Conservation (phyloP, 2,888 invertebrate genomes). For the Rhogogaster chlorosoma region DNA sequence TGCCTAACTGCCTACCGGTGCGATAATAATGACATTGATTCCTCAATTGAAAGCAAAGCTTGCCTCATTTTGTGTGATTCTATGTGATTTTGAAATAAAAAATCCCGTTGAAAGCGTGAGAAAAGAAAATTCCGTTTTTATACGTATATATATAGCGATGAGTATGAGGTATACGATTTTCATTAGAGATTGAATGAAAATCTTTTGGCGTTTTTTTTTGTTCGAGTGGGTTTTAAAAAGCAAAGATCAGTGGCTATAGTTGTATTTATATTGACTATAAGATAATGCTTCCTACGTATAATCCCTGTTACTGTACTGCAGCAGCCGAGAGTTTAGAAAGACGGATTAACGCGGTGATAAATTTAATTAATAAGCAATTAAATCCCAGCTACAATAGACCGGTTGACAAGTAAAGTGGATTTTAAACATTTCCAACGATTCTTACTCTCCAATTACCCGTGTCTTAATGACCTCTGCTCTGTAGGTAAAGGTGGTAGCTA, state of each 20-base stretch:
- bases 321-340: not conserved
- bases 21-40: constrained; percentile 44
- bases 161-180: not conserved
- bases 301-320: not conserved
- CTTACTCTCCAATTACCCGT: constrained; percentile 50
- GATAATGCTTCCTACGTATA: constrained; percentile 9
- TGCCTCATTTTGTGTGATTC: not conserved
- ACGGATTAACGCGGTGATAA: constrained; percentile 38
- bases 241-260: not conserved
- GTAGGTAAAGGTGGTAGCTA: constrained; percentile 43
- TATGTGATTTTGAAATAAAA: not conserved
- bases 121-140: not conserved
- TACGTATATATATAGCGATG: no score
- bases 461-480: constrained; percentile 47
- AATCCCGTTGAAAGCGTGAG: constrained; percentile 6
- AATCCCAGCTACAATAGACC: constrained; percentile 43
- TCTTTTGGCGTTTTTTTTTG: not conserved
- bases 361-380: constrained; percentile 51
- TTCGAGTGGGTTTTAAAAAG: not conserved
- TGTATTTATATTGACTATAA: not conserved
- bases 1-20: not conserved
- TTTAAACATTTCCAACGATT: constrained; percentile 48
- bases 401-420: constrained; percentile 46
- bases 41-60: constrained; percentile 40
- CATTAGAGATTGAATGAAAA: constrained; percentile 1